These are phyloP conservation scores for Charanyca ferruginea DNA, from an alignment of 2,888 invertebrate species.

Conservation along the genomic window DNA sequence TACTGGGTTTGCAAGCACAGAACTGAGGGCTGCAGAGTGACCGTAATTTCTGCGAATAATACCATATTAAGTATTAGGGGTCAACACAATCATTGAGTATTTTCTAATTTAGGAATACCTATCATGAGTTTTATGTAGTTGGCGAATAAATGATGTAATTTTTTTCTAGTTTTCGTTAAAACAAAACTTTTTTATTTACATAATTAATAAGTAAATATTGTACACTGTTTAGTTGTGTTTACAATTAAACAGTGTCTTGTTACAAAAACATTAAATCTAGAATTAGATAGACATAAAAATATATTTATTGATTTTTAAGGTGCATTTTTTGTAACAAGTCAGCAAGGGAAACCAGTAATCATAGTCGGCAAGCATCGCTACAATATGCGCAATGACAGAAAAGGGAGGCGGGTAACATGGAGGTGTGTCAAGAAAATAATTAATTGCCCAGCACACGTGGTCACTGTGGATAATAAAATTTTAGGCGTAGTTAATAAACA, in stretches of 20 bases:
- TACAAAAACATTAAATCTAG: no score
- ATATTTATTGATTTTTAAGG: constrained; percentile 16
- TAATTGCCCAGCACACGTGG: constrained; percentile 37
- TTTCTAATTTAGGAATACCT: no score
- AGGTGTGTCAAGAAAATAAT: constrained; percentile 31
- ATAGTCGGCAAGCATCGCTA: constrained; percentile 32
- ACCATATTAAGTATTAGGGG: constrained; percentile 28
- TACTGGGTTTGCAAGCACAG: constrained; percentile 43
- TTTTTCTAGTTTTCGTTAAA: no score
- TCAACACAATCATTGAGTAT: constrained; percentile 28
- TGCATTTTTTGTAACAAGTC: constrained; percentile 30
- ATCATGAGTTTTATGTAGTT: no score
- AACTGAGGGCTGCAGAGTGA: constrained; percentile 36
- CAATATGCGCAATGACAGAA: constrained; percentile 31
- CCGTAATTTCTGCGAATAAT: constrained; percentile 23
- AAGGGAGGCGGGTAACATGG: constrained; percentile 35
- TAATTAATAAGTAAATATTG: no score
- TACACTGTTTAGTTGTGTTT: no score
- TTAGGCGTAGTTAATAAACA: constrained; percentile 20
- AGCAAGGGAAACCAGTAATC: constrained; percentile 35
- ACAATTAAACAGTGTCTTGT: neutral
- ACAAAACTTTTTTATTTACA: neutral
- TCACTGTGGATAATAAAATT: constrained; percentile 32
- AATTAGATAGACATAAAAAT: no score
- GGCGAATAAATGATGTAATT: no score